Evolutionary conservation across 2,113 vertebrate genomes (phyloP).

Genomic region (Acrocephalus arundinaceus): DNA sequence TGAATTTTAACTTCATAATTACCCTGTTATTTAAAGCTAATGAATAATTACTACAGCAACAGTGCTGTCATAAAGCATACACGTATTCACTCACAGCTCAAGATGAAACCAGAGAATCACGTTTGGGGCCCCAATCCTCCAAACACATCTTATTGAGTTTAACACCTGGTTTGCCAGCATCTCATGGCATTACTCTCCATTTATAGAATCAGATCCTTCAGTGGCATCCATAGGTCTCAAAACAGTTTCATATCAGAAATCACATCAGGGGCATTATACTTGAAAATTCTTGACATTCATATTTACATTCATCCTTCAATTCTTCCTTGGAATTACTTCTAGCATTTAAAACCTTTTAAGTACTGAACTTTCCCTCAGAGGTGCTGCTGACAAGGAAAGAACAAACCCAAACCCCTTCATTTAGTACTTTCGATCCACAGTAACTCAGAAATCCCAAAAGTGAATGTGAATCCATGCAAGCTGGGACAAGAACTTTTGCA

Average conservation of each 20-base stretch:
- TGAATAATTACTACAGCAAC: slow-evolving; percentile 67
- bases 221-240: background rate
- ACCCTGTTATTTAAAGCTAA: slow-evolving; percentile 69
- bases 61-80: background rate
- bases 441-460: background rate
- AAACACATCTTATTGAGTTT: background rate
- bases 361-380: background rate
- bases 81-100: slow-evolving; percentile 9
- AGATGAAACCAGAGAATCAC: slow-evolving; percentile 3
- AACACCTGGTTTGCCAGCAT: background rate
- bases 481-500: background rate
- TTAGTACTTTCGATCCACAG: background rate
- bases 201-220: background rate
- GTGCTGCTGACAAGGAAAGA: background rate
- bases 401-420: background rate
- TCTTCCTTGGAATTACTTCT: background rate
- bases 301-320: background rate
- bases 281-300: background rate
- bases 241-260: background rate
- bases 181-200: background rate
- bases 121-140: background rate
- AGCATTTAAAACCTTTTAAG: background rate
- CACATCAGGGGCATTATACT: background rate
- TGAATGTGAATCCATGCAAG: background rate
- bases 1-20: slow-evolving; percentile 63